Percentiles rank a stretch among this genome's conserved stretches.
Conservation (phyloP, 2,797 vertebrate species). For the Cuculus canorus region DNA sequence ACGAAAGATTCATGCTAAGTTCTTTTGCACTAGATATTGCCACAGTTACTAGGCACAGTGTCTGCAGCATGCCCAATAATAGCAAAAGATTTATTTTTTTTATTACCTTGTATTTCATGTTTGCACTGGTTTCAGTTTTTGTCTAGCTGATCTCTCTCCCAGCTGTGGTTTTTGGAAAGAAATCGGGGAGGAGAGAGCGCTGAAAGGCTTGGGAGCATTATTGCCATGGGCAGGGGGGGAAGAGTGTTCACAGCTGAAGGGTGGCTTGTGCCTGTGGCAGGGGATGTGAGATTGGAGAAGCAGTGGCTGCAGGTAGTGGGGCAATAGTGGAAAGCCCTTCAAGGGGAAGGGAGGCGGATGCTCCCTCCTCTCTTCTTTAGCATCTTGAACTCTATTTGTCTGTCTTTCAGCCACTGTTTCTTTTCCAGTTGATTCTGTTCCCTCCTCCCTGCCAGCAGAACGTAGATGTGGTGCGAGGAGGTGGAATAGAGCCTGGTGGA, state of each 20-base stretch:
- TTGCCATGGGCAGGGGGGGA: background rate
- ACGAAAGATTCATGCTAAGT: slow-evolving; percentile 37
- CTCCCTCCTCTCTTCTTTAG: background rate
- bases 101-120: slow-evolving; percentile 26
- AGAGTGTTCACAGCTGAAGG: background rate
- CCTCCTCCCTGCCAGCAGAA: background rate
- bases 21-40: slow-evolving; percentile 32
- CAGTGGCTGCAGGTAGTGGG: background rate
- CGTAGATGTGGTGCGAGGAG: background rate
- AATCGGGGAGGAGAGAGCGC: background rate
- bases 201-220: background rate
- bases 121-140: slow-evolving; percentile 10
- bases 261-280: background rate
- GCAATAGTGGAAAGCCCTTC: background rate
- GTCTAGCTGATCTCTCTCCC: background rate
- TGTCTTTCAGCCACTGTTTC: background rate
- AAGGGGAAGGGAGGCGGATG: background rate
- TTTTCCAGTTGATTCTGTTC: background rate
- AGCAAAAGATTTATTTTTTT: background rate
- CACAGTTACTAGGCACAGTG: slow-evolving; percentile 37
- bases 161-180: background rate
- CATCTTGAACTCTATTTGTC: background rate
- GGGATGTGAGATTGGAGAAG: background rate
- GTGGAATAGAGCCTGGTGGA: background rate
- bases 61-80: slow-evolving; percentile 54